Evolutionary conservation across 2,797 vertebrate genomes (phyloP).

Genomic region (Notolabrus celidotus): DNA sequence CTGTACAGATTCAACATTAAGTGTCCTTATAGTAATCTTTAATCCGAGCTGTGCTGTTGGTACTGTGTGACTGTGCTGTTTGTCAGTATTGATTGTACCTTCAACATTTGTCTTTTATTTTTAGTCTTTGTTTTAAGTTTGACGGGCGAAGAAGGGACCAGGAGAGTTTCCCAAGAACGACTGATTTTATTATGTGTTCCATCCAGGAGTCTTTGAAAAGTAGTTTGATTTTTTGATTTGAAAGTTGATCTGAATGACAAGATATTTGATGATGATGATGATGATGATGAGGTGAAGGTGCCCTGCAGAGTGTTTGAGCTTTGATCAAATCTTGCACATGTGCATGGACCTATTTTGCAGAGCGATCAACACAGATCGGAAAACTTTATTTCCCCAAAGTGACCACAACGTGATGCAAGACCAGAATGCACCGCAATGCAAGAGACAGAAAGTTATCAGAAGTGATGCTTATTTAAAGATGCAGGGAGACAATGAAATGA

Average conservation of each 20-base stretch:
- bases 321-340: not conserved
- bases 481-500: not conserved
- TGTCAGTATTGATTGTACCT: constrained; percentile 55
- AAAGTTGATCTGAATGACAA: constrained; percentile 1
- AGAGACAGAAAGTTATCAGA: not conserved
- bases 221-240: constrained; percentile 21
- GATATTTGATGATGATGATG: not conserved
- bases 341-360: not conserved
- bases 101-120: constrained; percentile 45
- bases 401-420: not conserved
- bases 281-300: constrained; percentile 23
- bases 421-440: too few relatives aligned
- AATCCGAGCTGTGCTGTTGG: constrained; percentile 46
- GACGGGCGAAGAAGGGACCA: constrained; percentile 63
- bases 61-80: constrained; percentile 63
- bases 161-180: constrained; percentile 19
- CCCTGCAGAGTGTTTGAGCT: constrained; percentile 37
- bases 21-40: constrained; percentile 62
- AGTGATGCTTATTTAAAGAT: not conserved
- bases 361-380: not conserved
- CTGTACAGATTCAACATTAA: constrained; percentile 74
- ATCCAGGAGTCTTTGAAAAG: constrained; percentile 20
- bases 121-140: constrained; percentile 50
- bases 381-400: not conserved
- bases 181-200: constrained; percentile 44